A percentile compares a stretch with the other conserved stretches of the same genome.
phyloP scores from a whole-genome alignment of 2,888 invertebrate species.

The Sympetrum striolatum region DNA sequence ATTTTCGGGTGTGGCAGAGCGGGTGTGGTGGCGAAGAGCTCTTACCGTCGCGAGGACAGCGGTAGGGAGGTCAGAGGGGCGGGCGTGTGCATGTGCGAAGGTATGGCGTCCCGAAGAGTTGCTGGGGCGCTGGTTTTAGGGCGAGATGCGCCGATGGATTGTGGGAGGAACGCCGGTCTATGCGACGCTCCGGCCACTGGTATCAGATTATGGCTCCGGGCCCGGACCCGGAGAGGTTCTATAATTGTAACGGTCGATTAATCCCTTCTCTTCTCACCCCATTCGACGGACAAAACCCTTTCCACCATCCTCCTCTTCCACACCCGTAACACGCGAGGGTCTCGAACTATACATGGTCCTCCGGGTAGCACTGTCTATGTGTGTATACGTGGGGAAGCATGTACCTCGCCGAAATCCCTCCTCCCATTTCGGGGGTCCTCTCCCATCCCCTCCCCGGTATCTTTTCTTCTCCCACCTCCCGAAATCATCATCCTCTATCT shows the following conservation, averaged over 20 bases:
- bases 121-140: background rate
- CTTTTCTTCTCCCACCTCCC: too few relatives aligned
- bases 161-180: background rate
- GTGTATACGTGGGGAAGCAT: background rate
- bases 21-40: background rate
- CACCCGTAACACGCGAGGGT: background rate
- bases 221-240: constrained; percentile 6
- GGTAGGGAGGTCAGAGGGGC: background rate
- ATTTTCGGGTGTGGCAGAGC: constrained; percentile 1
- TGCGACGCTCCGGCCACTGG: background rate
- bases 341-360: background rate
- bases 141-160: background rate
- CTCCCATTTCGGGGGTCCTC: background rate
- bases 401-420: background rate
- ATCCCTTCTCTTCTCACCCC: background rate
- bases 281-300: background rate
- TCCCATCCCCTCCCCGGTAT: background rate
- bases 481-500: too few relatives aligned
- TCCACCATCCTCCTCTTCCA: background rate
- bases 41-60: background rate
- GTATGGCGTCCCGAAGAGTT: background rate
- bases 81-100: background rate
- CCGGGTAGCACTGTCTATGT: background rate
- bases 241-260: constrained; percentile 38
- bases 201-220: constrained; percentile 40